Base-by-base conservation (phyloP, 1,140 invertebrate genomes). In the Coptotermes formosanus region DNA sequence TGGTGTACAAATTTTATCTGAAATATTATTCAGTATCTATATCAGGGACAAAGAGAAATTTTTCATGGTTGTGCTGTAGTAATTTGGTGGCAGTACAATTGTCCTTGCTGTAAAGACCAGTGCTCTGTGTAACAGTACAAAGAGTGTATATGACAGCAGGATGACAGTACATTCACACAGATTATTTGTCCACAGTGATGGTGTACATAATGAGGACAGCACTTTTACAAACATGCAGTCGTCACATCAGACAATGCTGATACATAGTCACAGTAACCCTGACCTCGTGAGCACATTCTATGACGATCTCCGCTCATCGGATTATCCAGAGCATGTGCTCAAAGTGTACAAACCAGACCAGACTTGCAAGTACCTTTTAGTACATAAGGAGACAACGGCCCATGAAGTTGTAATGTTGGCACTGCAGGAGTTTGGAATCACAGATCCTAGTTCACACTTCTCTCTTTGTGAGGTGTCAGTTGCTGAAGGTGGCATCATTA, bases 391-490 rank as follows among this genome's bases (percentile, higher is more conserved):
- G 91, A 99, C 98, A 6, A 99, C 98, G 44, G 98, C 98, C 1
- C 96, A 98, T 89, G 98, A 99, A 92, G 98, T 99, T 83, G 98
- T 99, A 0, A 99, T 99, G 97, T 92, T 99, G 86, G 96, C 98
- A 2, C 92, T 99, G 55, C 97, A 98, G 90, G 98, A 99, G 90
- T 99, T 99, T 92, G 97, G 97, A 82, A 98, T 99, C 86, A 97
- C 97, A 75, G 97, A 99, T 88, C 96, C 97, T 4, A 97, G 96
- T 91, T 96, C 95, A 19, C 96, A 97, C 87, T 99, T 97, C 91
- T 98, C 97, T 43, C 91, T 99, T 4, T 98, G 98, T 91, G 98
- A 99, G 92, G 97, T 99, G 7, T 97, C 97, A 32, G 98, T 98
- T 3, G 96, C 97, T 23, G 97, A 98, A 89, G 97, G 97, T 38